Evolutionary conservation across 2,888 invertebrate genomes (phyloP).

Genomic region (Cephonodes hylas): DNA sequence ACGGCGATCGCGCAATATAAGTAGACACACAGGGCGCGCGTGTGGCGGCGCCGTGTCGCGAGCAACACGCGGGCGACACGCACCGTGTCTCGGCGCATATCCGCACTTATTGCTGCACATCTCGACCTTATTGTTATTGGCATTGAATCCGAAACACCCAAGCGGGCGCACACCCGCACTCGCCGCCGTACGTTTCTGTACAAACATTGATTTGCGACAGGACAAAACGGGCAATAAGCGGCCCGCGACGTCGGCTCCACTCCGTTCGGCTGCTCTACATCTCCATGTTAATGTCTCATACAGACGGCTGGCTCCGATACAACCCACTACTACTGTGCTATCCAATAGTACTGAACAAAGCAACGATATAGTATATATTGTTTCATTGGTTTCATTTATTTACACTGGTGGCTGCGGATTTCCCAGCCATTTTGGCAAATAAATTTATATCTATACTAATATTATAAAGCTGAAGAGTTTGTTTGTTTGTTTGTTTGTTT

Average conservation of each 20-base stretch:
- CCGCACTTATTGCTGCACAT: constrained; percentile 32
- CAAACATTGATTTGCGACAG: constrained; percentile 24
- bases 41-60: neutral
- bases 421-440: too few relatives aligned
- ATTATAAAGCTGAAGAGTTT: too few relatives aligned
- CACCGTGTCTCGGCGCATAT: constrained; percentile 25
- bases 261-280: neutral
- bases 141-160: neutral
- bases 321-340: too few relatives aligned
- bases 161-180: neutral
- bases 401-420: too few relatives aligned
- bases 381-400: too few relatives aligned
- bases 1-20: too few relatives aligned
- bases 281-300: neutral
- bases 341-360: too few relatives aligned
- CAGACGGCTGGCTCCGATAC: too few relatives aligned
- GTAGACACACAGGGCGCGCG: too few relatives aligned
- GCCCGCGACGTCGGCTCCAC: neutral
- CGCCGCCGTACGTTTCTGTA: constrained; percentile 18
- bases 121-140: constrained; percentile 35
- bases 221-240: constrained; percentile 1
- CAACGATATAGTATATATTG: too few relatives aligned
- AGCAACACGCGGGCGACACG: constrained; percentile 7
- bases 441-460: too few relatives aligned
- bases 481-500: too few relatives aligned